phyloP scores from a whole-genome alignment of 2,888 invertebrate species.

The Dendrolimus pini region DNA sequence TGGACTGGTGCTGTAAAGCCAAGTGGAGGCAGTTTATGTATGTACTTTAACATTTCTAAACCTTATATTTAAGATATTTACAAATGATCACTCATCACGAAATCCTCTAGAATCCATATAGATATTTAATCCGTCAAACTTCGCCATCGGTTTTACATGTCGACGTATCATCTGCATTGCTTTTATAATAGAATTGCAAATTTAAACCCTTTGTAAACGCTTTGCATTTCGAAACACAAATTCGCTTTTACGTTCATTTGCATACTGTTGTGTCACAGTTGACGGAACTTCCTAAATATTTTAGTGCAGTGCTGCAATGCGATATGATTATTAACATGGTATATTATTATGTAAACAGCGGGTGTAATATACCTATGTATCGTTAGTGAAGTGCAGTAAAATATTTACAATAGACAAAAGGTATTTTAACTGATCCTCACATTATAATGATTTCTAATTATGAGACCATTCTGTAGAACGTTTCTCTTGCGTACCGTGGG shows the following conservation, averaged over 20 bases:
- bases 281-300: conserved; percentile 55
- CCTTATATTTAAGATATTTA: too few species aligned
- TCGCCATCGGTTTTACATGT: conserved; percentile 58
- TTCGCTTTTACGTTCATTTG: conserved; percentile 74
- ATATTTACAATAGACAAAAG: too few species aligned
- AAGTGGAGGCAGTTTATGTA: too few species aligned
- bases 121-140: conserved; percentile 28
- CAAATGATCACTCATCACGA: too few species aligned
- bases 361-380: too few species aligned
- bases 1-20: too few species aligned
- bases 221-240: conserved; percentile 71
- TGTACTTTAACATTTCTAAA: too few species aligned
- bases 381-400: too few species aligned
- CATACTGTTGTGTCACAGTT: conserved; percentile 58
- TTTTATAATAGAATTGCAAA: conserved; percentile 73
- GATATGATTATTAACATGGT: conserved; percentile 27
- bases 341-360: conserved; percentile 1
- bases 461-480: too few species aligned
- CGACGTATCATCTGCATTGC: conserved; percentile 62
- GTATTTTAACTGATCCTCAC: too few species aligned
- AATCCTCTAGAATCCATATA: not conserved
- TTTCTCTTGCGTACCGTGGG: too few species aligned
- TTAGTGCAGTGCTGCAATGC: conserved; percentile 20
- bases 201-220: conserved; percentile 73
- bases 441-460: too few species aligned